Evolutionary conservation across 2,888 invertebrate species (phyloP).

Genomic region (Polymixis flavicincta): DNA sequence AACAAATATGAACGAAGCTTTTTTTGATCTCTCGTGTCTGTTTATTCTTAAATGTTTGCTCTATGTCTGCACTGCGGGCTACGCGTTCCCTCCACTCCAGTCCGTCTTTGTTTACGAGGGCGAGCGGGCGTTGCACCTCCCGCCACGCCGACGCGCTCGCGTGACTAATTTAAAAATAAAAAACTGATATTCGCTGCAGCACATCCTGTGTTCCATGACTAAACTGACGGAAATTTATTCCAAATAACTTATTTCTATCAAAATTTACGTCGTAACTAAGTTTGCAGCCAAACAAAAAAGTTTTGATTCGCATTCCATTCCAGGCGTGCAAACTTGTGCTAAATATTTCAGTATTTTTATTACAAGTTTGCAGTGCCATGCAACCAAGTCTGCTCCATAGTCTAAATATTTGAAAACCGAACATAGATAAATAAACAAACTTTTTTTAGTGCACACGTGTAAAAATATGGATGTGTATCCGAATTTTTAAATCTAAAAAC

Average conservation of each 20-base stretch:
- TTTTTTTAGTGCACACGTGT: slow-evolving; percentile 32
- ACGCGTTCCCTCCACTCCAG: slow-evolving; percentile 76
- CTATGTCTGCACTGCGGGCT: slow-evolving; percentile 77
- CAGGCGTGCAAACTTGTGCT: slow-evolving; percentile 49
- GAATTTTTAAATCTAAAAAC: slow-evolving; percentile 45
- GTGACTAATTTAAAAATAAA: slow-evolving; percentile 81
- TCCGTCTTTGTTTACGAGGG: slow-evolving; percentile 84
- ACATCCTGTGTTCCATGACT: slow-evolving; percentile 67
- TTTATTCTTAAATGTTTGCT: slow-evolving; percentile 79
- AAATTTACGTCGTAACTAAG: slow-evolving; percentile 3
- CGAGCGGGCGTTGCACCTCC: slow-evolving; percentile 81
- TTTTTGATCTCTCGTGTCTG: slow-evolving; percentile 76
- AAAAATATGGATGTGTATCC: slow-evolving; percentile 37
- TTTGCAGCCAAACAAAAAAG: slow-evolving; percentile 40
- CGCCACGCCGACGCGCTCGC: slow-evolving; percentile 66
- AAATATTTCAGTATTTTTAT: slow-evolving; percentile 50
- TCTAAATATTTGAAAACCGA: slow-evolving; percentile 51
- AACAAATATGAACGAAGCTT: slow-evolving; percentile 70
- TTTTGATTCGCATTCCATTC: slow-evolving; percentile 63
- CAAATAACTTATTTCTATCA: slow-evolving; percentile 32
- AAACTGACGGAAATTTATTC: slow-evolving; percentile 46
- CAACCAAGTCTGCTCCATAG: slow-evolving; percentile 4
- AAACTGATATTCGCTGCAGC: slow-evolving; percentile 72
- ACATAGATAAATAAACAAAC: slow-evolving; percentile 52
- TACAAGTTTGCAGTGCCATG: slow-evolving; percentile 24